Evolutionary conservation across 2,888 invertebrate genomes (phyloP), one percentile per base, ranked within the genome.

Genomic region (Euplexia lucipara): DNA sequence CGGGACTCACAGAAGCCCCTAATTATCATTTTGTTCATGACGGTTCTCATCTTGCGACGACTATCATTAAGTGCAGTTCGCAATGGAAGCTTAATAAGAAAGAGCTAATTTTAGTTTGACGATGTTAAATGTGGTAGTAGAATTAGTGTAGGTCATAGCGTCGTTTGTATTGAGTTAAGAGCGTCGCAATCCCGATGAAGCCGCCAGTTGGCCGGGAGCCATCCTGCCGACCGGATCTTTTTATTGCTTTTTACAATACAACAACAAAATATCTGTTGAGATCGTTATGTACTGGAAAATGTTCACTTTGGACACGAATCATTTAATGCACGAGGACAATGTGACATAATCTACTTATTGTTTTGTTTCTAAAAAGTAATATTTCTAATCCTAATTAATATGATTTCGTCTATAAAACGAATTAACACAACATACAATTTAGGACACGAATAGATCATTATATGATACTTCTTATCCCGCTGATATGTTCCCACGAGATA

Each of bases 151-250:
- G 79, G 76, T 83, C 77, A 82, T 75, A 78, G 67, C 65, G 70
- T 64, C 69, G 75, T 70, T 75, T 78, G 80, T 74, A 75, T 84
- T 79, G 83, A 77, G 81, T 81, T 70, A 81, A 77, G 78, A 77
- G 81, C 70, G 83, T 79, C 79, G 84, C 86, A 85, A 88, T 85
- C 84, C 82, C 80, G 79, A 69, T 69, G 82, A 78, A 75, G 82
- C 80, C 86, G 83, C 82, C 86, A 86, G 86, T 88, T 90, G 90
- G 90, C 90, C 78, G 75, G 56, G 53, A 79, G 89, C 90, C 90
- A 90, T 86, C 72, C 68, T 79, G 67, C 75, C 72, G 75, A 62
- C 75, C 64, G 69, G 70, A 75, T 72, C 70, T 70, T 78, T 81
- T 74, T 71, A 76, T 76, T 80, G 75, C 76, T 87, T 88, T 84